Evolutionary conservation across 2,888 invertebrate species (phyloP).

Genomic region (Rhamphomyia laevipes): DNA sequence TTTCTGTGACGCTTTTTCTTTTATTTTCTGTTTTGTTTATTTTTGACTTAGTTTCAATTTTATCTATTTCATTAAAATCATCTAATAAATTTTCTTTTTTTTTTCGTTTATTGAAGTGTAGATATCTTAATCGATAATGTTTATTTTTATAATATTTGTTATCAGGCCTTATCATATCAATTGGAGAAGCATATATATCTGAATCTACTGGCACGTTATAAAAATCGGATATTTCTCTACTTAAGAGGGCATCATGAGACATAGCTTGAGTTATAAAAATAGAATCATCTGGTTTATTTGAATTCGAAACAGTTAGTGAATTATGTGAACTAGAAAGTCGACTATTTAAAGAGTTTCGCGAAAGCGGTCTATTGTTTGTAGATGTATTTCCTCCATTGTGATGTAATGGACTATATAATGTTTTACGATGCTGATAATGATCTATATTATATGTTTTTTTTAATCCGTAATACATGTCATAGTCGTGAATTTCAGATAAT

Average conservation of each 20-base stretch:
- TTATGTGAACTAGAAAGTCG: conserved; percentile 76
- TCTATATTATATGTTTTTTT: conserved; percentile 23
- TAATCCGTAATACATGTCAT: conserved; percentile 33
- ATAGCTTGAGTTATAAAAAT: conserved; percentile 81
- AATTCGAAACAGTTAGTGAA: conserved; percentile 56
- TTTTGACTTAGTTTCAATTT: conserved; percentile 18
- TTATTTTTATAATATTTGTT: conserved; percentile 33
- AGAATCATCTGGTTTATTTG: conserved; percentile 70
- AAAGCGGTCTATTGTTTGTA: conserved; percentile 50
- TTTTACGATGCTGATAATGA: conserved; percentile 26
- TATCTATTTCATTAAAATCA: conserved; percentile 9
- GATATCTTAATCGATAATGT: neutral
- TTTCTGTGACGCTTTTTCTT: conserved; percentile 56
- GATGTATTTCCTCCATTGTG: conserved; percentile 34
- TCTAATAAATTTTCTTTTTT: neutral
- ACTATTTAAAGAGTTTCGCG: conserved; percentile 63
- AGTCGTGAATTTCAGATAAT: conserved; percentile 34
- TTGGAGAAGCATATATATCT: conserved; percentile 76
- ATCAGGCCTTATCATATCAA: conserved; percentile 62
- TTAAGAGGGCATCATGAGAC: conserved; percentile 69
- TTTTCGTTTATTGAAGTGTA: neutral
- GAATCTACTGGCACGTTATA: conserved; percentile 83
- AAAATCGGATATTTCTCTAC: conserved; percentile 71
- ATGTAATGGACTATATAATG: conserved; percentile 33
- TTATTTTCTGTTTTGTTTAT: conserved; percentile 36